Evolutionary conservation across 2,797 vertebrate genomes (phyloP).

Genomic region (Brotogeris chrysoptera): DNA sequence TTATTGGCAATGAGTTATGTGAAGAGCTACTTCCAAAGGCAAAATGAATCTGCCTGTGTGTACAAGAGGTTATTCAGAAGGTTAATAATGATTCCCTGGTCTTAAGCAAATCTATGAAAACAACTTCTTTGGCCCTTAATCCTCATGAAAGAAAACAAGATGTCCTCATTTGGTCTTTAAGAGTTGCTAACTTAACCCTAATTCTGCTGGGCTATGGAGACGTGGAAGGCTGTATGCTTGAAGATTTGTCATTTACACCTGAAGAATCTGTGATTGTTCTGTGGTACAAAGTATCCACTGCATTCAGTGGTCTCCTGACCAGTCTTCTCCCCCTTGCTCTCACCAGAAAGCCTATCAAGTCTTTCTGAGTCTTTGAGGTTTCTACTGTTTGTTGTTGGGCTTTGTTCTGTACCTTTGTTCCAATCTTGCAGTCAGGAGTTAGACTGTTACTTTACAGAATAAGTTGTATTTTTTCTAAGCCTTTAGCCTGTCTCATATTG

Average conservation of each 20-base stretch:
- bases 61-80: background rate
- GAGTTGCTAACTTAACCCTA: background rate
- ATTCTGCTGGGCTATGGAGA: background rate
- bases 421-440: background rate
- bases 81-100: slow-evolving; percentile 26
- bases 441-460: background rate
- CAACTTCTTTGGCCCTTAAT: background rate
- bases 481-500: background rate
- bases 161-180: background rate
- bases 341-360: background rate
- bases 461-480: background rate
- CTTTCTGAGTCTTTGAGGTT: background rate
- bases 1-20: background rate
- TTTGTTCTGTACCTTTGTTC: background rate
- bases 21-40: background rate
- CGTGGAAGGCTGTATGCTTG: background rate
- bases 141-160: background rate
- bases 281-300: background rate
- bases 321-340: background rate
- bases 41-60: background rate
- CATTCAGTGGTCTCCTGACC: background rate
- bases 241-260: background rate
- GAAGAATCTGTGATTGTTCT: background rate
- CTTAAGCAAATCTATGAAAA: background rate
- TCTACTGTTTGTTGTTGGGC: background rate